Base-by-base conservation (phyloP, 2,113 vertebrate species). In the Paramormyrops kingsleyae region DNA sequence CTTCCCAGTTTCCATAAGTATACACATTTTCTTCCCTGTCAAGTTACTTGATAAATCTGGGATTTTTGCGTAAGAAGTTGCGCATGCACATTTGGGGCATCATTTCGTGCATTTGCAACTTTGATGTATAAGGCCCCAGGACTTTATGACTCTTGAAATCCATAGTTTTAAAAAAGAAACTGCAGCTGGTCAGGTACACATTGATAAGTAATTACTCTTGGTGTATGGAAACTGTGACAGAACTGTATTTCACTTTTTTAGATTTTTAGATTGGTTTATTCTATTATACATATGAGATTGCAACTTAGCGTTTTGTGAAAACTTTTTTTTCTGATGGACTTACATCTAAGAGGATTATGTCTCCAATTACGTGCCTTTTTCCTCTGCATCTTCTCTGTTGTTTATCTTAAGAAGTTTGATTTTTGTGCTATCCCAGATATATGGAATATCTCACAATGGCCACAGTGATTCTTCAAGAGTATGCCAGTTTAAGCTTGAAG, bases 301-400 rank as follows among this genome's bases (percentile, higher is more conserved):
- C 31, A 31, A 35, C 2, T 80, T 80, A 35, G 15, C 35, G 42
- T 42, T 74, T 74, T 74, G 66, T 74, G 66, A 74, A 80, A 39
- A 17, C 35, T 80, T 4, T 12, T 80, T 80, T 39, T 39, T 80
- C 15, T 42, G 5, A 42, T 80, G 27, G 74, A 5, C 5, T 15
- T 39, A 35, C 35, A 5, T 35, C 12, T 77, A 62, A 62, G 59
- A 62, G 19, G 59, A 62, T n/a, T 70, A 70, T 31, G n/a, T 70
- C 62, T 27, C n/a, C n/a, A 70, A 31, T 70, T 70, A 17, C n/a
- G 4, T 66, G 59, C 1, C 62, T n/a, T 80, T 13, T 13, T 91
- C 9, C 88, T 87, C 86, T 86, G 44, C 42, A 24, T 86, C 1
- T 89, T 90, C 10, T 87, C 92, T 85, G 47, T 86, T 88, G 15